Evolutionary conservation across 2,888 invertebrate genomes (phyloP).

Genomic region (Lysandra bellargus): DNA sequence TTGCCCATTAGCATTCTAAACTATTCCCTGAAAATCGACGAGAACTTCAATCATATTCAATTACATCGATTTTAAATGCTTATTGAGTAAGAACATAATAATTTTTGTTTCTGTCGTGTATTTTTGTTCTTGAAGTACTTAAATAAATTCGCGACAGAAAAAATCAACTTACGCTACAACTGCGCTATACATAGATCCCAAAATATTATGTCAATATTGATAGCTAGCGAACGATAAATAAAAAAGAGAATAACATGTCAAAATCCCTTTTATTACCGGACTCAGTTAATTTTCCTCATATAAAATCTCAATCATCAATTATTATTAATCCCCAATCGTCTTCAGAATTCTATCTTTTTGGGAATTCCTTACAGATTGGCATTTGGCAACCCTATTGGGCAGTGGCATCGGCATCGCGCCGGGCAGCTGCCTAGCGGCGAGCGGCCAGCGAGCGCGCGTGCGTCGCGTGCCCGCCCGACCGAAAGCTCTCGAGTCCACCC

Average conservation of each 20-base stretch:
- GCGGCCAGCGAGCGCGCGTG: conserved; percentile 58
- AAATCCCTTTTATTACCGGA: background rate
- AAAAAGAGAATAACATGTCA: background rate
- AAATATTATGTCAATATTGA: too few relatives aligned
- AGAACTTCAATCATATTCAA: too few relatives aligned
- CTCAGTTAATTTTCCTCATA: background rate
- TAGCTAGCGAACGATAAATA: too few relatives aligned
- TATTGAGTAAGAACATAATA: too few relatives aligned
- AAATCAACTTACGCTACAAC: too few relatives aligned
- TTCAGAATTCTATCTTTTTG: background rate
- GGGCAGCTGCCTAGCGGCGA: conserved; percentile 55
- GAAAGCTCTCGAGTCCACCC: conserved; percentile 60
- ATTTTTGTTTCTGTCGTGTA: too few relatives aligned
- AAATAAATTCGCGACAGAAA: too few relatives aligned
- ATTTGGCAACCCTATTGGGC: conserved; percentile 25
- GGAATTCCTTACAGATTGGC: background rate
- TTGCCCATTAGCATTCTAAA: background rate
- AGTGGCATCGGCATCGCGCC: conserved; percentile 50
- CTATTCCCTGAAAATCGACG: background rate
- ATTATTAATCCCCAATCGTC: too few relatives aligned
- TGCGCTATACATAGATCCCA: too few relatives aligned
- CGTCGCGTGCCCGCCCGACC: conserved; percentile 63
- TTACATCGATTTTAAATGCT: too few relatives aligned
- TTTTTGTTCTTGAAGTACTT: too few relatives aligned
- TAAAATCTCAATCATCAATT: too few relatives aligned